Conservation (phyloP, 37 sponge, comb jelly and placozoan species). For the Cliona cf. orientalis region DNA sequence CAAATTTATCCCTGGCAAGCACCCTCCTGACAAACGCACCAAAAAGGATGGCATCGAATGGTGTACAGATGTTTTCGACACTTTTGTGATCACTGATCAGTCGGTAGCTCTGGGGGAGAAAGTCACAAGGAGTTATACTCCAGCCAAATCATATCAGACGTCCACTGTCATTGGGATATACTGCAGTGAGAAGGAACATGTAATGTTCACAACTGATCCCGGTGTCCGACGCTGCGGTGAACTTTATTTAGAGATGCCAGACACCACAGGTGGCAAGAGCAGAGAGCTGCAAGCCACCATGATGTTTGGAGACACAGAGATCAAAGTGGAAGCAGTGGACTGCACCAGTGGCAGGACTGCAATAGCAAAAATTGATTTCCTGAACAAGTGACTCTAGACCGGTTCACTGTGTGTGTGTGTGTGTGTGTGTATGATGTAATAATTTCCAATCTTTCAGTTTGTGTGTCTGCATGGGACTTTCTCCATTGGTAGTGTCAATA, state of each 20-base stretch:
- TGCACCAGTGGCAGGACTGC: slow-evolving; percentile 55
- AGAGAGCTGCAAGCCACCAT: slow-evolving; percentile 74
- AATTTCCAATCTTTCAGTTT: too few relatives aligned
- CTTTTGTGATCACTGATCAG: slow-evolving; percentile 74
- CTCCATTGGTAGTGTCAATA: too few relatives aligned
- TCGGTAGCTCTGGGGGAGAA: slow-evolving; percentile 68
- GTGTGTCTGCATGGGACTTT: too few relatives aligned
- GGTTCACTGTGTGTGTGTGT: too few relatives aligned
- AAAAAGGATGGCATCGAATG: slow-evolving; percentile 74
- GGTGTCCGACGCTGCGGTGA: slow-evolving; percentile 75
- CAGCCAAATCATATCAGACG: slow-evolving; percentile 66
- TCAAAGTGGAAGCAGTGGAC: slow-evolving; percentile 66
- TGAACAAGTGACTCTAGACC: too few relatives aligned
- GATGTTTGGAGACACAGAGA: slow-evolving; percentile 88
- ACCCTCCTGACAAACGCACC: slow-evolving; percentile 76
- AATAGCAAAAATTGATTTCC: slow-evolving; percentile 57
- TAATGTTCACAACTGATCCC: slow-evolving; percentile 72
- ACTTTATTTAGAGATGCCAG: slow-evolving; percentile 78
- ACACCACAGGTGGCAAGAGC: slow-evolving; percentile 32
- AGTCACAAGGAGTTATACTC: slow-evolving; percentile 75
- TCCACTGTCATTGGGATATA: slow-evolving; percentile 77
- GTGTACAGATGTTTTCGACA: slow-evolving; percentile 90
- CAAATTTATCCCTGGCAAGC: slow-evolving; percentile 64
- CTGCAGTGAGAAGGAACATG: slow-evolving; percentile 62
- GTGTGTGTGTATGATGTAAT: too few relatives aligned